Base-by-base conservation (phyloP, 2,888 invertebrate genomes). In the Meteorus cinctellus region DNA sequence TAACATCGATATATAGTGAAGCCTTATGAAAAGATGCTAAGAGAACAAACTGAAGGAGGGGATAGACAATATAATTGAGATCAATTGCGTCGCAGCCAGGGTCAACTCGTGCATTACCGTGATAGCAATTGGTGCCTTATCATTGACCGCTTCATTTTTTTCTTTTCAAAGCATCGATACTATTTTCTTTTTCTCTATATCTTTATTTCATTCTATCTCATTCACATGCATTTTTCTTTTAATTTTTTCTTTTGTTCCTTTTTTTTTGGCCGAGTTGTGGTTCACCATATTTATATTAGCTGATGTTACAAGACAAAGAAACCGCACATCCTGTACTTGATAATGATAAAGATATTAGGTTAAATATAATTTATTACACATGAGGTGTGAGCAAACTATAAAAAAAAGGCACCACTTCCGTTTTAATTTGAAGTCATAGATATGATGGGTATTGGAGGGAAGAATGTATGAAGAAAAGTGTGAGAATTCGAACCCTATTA, bases 31-130 rank as follows among this genome's bases (percentile, higher is more conserved):
- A 70, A 24, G 55, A 55, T 8, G 51, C n/a, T 41, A 51, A 68
- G 66, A 74, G 67, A 24, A 65, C 41, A 55, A 65, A 55, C 14
- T 29, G 55, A 4, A 24, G 55, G 72, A 76, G 60, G 68, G 69
- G 78, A 77, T 82, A 81, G 81, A 83, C 67, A 81, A 82, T 84
- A 82, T 86, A 86, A 86, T 86, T 86, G 86, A 84, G 84, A 84
- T 89, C 89, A 89, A 89, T 89, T 89, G 88, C 88, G 86, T 83
- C 86, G 84, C 85, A 86, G 86, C 86, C 87, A 87, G 88, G 88
- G 89, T 89, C 88, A 89, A 89, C 86, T 86, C 84, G 83, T 84
- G 83, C 19, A 80, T 72, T 69, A 70, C 78, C 77, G 78, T 82
- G 75, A 78, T 76, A 80, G 79, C 80, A 82, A 82, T 82, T 84